These are phyloP conservation scores for Geococcyx californianus DNA, from an alignment of 2,113 vertebrate genomes.

Conservation along the genomic window DNA sequence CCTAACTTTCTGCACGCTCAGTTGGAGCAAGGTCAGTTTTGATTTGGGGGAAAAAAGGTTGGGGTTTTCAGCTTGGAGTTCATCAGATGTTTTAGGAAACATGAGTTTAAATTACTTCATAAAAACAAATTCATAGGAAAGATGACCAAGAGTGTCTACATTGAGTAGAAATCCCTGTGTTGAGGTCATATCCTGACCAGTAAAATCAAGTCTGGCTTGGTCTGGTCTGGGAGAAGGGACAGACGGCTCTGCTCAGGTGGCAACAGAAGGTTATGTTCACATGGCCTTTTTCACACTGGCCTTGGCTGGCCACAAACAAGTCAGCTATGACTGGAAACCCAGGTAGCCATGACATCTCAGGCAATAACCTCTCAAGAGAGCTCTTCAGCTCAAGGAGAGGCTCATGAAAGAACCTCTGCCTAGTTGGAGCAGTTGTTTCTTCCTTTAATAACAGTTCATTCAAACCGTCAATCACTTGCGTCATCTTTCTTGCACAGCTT, in stretches of 20 bases:
- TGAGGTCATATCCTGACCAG: accelerated
- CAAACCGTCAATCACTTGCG: neutral
- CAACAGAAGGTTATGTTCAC: neutral
- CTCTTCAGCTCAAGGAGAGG: neutral
- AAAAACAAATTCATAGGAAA: neutral
- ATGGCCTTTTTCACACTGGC: accelerated
- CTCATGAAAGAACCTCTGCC: neutral
- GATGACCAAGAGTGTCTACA: neutral
- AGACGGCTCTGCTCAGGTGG: neutral
- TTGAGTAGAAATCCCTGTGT: neutral
- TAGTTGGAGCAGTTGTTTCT: neutral
- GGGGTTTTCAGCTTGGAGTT: neutral
- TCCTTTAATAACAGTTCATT: neutral
- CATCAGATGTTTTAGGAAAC: neutral
- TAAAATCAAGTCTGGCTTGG: neutral
- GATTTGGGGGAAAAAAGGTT: neutral
- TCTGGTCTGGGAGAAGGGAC: neutral
- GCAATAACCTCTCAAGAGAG: neutral
- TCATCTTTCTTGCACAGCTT: neutral
- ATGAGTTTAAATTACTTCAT: neutral
- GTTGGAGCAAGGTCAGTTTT: neutral
- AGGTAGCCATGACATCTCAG: neutral
- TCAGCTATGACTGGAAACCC: neutral
- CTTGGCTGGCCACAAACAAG: neutral
- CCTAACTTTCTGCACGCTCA: neutral